Evolutionary conservation across 2,888 invertebrate species (phyloP).

Genomic region (Tipula vernalis): DNA sequence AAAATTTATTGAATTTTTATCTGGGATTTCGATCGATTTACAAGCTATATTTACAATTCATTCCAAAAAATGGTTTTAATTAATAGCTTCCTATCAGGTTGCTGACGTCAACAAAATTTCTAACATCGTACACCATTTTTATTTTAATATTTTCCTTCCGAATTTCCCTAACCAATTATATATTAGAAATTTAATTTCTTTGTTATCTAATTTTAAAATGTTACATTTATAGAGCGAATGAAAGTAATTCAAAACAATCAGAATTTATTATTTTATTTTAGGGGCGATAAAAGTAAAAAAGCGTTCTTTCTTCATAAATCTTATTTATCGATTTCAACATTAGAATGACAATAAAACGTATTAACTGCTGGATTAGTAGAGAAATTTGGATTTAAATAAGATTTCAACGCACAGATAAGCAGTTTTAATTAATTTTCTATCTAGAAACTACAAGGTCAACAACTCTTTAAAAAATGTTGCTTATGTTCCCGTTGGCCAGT

Average conservation of each 20-base stretch:
- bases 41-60: not conserved
- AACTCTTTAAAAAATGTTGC: not conserved
- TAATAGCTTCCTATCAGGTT: not conserved
- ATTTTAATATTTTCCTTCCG: not conserved
- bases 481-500: not conserved
- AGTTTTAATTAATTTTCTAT: not conserved
- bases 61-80: not conserved
- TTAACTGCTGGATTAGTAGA: not conserved
- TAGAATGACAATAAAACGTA: not conserved
- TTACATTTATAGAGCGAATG: not conserved
- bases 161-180: not conserved
- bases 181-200: not conserved
- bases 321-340: not conserved
- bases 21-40: not conserved
- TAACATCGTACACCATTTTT: not conserved
- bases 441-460: not conserved
- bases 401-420: not conserved
- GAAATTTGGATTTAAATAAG: not conserved
- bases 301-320: not conserved
- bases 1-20: not conserved
- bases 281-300: not conserved
- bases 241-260: not conserved
- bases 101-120: not conserved
- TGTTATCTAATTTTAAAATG: not conserved
- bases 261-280: not conserved